phyloP scores from a whole-genome alignment of 2,797 vertebrate species.

The Brachyrhaphis roseni region DNA sequence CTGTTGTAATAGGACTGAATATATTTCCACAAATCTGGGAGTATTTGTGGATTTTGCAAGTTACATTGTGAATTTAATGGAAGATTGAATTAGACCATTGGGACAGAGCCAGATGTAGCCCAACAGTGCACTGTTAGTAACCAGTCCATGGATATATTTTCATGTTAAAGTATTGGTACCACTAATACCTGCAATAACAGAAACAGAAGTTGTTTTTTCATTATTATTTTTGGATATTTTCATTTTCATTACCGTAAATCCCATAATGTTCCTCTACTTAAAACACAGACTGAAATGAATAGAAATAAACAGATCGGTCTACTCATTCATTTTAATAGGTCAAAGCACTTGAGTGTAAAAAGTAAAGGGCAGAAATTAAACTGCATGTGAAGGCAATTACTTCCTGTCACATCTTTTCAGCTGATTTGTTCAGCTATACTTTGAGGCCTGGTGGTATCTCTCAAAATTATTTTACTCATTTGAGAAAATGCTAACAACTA shows the following conservation, averaged over 20 bases:
- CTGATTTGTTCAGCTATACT: conserved; percentile 56
- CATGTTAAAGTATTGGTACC: not conserved
- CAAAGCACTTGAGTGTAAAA: conserved; percentile 36
- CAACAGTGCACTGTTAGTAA: not conserved
- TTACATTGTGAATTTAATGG: no score
- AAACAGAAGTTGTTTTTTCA: not conserved
- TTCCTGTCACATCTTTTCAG: conserved; percentile 52
- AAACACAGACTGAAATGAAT: not conserved
- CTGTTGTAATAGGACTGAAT: not conserved
- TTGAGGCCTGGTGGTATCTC: conserved; percentile 35
- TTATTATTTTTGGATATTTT: not conserved
- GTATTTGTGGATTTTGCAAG: not conserved
- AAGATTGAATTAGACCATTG: no score
- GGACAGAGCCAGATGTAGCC: no score
- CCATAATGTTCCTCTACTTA: not conserved
- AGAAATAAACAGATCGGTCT: conserved; percentile 50
- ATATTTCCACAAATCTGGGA: not conserved
- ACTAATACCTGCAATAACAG: not conserved
- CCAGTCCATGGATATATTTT: not conserved
- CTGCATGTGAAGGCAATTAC: conserved; percentile 53
- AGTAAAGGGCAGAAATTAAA: conserved; percentile 64
- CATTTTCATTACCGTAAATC: conserved; percentile 17
- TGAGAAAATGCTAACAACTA: conserved; percentile 68
- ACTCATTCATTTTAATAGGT: conserved; percentile 40
- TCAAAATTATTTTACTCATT: conserved; percentile 41